These are phyloP conservation scores for Rotaria sp. DNA, from an alignment of 2,888 invertebrate genomes.

Conservation along the genomic window DNA sequence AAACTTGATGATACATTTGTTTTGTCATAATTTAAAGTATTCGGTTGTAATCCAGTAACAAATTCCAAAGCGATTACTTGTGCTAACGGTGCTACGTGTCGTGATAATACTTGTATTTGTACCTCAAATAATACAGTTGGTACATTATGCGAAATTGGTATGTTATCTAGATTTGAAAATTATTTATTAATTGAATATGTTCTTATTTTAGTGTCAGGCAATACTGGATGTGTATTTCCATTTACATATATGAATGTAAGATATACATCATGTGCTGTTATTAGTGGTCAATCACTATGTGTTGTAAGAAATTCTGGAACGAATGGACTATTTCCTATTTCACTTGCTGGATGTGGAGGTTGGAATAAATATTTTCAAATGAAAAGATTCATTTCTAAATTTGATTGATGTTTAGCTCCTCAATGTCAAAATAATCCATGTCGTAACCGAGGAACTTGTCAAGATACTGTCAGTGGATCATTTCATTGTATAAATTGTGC, in stretches of 20 bases:
- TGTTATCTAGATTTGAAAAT: not conserved
- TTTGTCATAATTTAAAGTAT: not conserved
- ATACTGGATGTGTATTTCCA: conserved; percentile 17
- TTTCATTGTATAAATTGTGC: not conserved
- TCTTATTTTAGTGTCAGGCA: not conserved
- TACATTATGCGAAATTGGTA: conserved; percentile 11
- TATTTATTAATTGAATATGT: not conserved
- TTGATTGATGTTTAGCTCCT: not conserved
- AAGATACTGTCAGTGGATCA: not conserved
- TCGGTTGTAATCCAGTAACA: not conserved
- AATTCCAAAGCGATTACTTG: not conserved
- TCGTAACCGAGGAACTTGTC: conserved; percentile 36
- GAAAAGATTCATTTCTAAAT: no score
- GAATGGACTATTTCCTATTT: not conserved
- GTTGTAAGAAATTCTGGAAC: not conserved
- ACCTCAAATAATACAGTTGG: not conserved
- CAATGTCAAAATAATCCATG: conserved; percentile 38
- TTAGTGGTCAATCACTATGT: not conserved
- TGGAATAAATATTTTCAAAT: not conserved
- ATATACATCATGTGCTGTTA: not conserved
- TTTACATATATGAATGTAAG: not conserved
- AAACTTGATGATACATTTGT: not conserved
- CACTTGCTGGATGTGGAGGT: not conserved
- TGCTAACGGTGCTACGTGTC: not conserved
- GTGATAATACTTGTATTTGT: not conserved